Base-by-base conservation (phyloP, 2,797 vertebrate genomes). In the Mastacembelus armatus region DNA sequence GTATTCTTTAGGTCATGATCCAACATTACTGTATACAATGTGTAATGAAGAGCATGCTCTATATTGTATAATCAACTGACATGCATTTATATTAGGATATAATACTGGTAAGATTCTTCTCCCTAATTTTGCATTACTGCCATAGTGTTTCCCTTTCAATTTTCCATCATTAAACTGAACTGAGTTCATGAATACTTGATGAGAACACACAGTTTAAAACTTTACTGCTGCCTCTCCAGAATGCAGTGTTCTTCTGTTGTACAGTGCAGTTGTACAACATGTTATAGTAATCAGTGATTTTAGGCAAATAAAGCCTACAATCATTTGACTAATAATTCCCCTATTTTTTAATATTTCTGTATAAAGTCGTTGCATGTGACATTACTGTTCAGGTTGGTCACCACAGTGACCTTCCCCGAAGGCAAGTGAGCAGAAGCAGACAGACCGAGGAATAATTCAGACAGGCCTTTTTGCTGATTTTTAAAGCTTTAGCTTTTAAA, bases 141-240 rank as follows among this genome's bases (percentile, higher is more conserved):
- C 58, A 22, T 66, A 15, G 57, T 64, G 56, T 77, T 83, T 77
- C 32, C 15, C 26, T 30, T 78, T 73, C 38, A 26, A 58, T 69
- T 82, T 61, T 36, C 58, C 65, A 54, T 33, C 33, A 77, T 78
- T 76, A 66, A 77, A 78, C 55, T 64, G 40, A 74, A 67, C 21
- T 49, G 33, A 80, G 22, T 75, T 72, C 49, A 81, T 83, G 76
- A 81, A 83, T 74, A 63, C 44, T 76, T 80, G 52, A 83, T 74
- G 64, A 81, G 67, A 69, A 77, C 57, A 71, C 32, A 48, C 59
- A 61, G 40, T 76, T 85, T 71, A 66, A 69, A 71, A 55, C 65
- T 73, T 74, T 36, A 58, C 49, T 40, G 56, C 54, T 47, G 45
- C 57, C 44, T 30, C 67, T 64, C 36, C n/a, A 21, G 55, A 18